Base-by-base conservation (phyloP, 1,140 invertebrate genomes). In the Drosophila saltans region DNA sequence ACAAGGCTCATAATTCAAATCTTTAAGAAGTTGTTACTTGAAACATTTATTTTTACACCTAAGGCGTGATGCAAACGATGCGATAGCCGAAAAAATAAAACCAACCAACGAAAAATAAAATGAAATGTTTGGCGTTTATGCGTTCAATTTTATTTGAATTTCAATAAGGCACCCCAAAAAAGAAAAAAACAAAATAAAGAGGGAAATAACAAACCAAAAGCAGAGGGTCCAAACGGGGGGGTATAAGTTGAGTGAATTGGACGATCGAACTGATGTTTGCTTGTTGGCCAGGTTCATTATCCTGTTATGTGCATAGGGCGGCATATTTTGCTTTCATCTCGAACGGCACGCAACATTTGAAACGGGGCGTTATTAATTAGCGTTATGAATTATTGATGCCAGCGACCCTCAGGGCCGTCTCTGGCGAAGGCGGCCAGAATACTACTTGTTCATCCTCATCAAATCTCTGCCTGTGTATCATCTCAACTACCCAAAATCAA, bases 11-110 rank as follows among this genome's bases (percentile, higher is more conserved):
- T 88, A 88, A 80, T 81, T 88, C 58, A 89, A 74, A 77, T 86
- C 82, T 86, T 89, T 89, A 89, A 84, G 80, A 89, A 89, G 84
- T 89, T 89, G 84, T 89, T 89, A 89, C 84, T 84, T 81, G 73
- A 89, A 89, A 79, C 84, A 89, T 89, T 89, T 89, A 89, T 89
- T 89, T 89, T 89, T 89, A 89, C 84, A 89, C 84, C 84, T 84
- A 55, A 86, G 84, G 82, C 81, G 80, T 69, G 80, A 88, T 75
- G 69, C 72, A 58, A 76, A 59, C 71, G 26, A 58, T 24, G 71
- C 65, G 79, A 75, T 80, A 72, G 61, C 52, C 55, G 41, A 55
- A 33, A 40, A 59, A 58, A 48, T 48, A 45, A 48, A 41, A 72
- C n/a, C 63, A 72, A 75, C 30, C 45, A 65, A 70, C 10, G 48